phyloP scores from a whole-genome alignment of 64 coral and sea anemone genomes.

The Stylophora pistillata region DNA sequence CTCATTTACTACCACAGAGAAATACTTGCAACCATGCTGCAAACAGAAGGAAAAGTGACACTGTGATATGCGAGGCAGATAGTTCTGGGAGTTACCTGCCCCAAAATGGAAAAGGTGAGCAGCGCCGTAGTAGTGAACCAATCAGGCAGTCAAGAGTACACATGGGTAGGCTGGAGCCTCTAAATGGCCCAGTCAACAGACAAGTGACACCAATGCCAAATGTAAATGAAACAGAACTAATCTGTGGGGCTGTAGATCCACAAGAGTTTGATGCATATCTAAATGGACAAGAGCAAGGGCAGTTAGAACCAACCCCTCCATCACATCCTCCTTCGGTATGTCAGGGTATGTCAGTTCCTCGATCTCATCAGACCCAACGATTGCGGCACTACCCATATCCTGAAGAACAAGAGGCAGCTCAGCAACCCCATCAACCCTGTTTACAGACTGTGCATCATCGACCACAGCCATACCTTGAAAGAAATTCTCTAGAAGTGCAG shows the following conservation, averaged over 20 bases:
- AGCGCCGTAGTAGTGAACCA: slow-evolving; percentile 90
- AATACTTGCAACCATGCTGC: slow-evolving; percentile 25
- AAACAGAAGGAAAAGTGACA: slow-evolving; percentile 90
- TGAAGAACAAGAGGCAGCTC: slow-evolving; percentile 35
- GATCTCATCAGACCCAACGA: slow-evolving; percentile 67
- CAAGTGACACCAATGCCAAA: slow-evolving; percentile 51
- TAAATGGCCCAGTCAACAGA: slow-evolving; percentile 22
- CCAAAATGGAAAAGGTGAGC: slow-evolving; percentile 65
- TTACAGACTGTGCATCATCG: slow-evolving; percentile 83
- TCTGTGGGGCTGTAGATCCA: slow-evolving; percentile 74
- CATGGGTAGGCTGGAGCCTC: slow-evolving; percentile 46
- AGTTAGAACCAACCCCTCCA: slow-evolving; percentile 19
- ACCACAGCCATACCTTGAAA: slow-evolving; percentile 13
- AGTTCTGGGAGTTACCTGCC: slow-evolving; percentile 79
- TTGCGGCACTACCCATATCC: slow-evolving; percentile 92
- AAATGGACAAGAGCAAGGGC: slow-evolving; percentile 36
- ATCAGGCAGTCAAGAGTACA: slow-evolving; percentile 64
- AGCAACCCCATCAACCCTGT: slow-evolving; percentile 46
- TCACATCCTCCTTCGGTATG: background rate
- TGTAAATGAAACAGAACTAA: slow-evolving; percentile 77
- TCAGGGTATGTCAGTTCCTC: background rate
- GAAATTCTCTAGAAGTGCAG: slow-evolving; percentile 41
- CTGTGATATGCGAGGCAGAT: slow-evolving; percentile 97
- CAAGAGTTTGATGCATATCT: slow-evolving; percentile 78
- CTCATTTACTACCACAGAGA: slow-evolving; percentile 23